phyloP scores from a whole-genome alignment of 2,797 vertebrate genomes.

The Selene dorsalis region DNA sequence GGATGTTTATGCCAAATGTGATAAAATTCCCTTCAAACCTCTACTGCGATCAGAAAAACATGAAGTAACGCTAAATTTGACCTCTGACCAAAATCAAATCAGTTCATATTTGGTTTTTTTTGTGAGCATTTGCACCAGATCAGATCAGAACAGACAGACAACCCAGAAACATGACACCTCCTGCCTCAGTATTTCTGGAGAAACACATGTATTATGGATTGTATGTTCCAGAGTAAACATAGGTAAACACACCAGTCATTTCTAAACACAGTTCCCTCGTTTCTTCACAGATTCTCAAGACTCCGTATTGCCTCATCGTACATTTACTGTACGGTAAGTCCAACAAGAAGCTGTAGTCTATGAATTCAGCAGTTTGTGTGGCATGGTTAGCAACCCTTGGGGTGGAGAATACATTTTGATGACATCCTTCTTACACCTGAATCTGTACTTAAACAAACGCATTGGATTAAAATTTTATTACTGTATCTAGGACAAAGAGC shows the following conservation, averaged over 20 bases:
- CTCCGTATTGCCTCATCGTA: background rate
- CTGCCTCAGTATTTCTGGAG: background rate
- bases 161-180: too few species aligned
- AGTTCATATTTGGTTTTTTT: too few species aligned
- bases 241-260: constrained; percentile 8
- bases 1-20: too few species aligned
- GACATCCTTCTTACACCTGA: constrained; percentile 18
- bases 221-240: constrained; percentile 3
- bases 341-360: constrained; percentile 12
- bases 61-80: too few species aligned
- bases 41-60: too few species aligned
- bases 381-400: background rate
- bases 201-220: background rate
- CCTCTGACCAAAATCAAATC: too few species aligned
- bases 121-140: too few species aligned
- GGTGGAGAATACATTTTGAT: constrained; percentile 14
- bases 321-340: background rate
- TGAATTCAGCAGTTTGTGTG: background rate
- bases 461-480: constrained; percentile 54
- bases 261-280: constrained; percentile 12
- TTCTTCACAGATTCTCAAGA: background rate
- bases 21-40: too few species aligned
- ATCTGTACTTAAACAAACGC: constrained; percentile 22
- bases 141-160: too few species aligned
- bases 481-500: constrained; percentile 25